phyloP scores from a whole-genome alignment of 2,797 vertebrate genomes.

The Onychomys torridus region DNA sequence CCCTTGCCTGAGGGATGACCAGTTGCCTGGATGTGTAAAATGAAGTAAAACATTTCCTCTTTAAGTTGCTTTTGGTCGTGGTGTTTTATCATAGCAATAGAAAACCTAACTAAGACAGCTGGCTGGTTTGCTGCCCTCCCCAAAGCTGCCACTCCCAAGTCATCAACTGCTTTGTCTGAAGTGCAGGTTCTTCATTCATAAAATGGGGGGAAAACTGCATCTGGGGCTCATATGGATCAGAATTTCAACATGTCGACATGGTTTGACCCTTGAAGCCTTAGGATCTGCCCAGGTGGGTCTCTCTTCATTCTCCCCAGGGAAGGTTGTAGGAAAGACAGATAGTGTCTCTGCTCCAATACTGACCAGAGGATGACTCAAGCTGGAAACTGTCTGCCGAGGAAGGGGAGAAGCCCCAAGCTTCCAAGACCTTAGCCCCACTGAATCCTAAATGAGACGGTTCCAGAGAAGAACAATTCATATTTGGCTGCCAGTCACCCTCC shows the following conservation, averaged over 20 bases:
- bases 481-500: not conserved
- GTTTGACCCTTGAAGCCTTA: not conserved
- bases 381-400: not conserved
- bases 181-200: not conserved
- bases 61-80: not conserved
- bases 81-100: not conserved
- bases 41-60: not conserved
- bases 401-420: not conserved
- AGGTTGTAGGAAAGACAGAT: not conserved
- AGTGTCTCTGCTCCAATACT: not conserved
- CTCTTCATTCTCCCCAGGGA: not conserved
- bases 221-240: fast-evolving
- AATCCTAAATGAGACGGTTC: no score
- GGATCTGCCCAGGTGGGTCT: not conserved
- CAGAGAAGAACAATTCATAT: not conserved
- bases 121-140: not conserved
- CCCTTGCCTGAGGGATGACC: not conserved
- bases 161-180: not conserved
- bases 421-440: not conserved
- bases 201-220: not conserved
- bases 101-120: not conserved
- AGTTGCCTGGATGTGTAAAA: not conserved
- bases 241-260: fast-evolving
- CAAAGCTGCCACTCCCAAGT: not conserved
- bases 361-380: not conserved